These are phyloP conservation scores for Beris morrisii DNA, from an alignment of 2,888 invertebrate species.

Conservation along the genomic window DNA sequence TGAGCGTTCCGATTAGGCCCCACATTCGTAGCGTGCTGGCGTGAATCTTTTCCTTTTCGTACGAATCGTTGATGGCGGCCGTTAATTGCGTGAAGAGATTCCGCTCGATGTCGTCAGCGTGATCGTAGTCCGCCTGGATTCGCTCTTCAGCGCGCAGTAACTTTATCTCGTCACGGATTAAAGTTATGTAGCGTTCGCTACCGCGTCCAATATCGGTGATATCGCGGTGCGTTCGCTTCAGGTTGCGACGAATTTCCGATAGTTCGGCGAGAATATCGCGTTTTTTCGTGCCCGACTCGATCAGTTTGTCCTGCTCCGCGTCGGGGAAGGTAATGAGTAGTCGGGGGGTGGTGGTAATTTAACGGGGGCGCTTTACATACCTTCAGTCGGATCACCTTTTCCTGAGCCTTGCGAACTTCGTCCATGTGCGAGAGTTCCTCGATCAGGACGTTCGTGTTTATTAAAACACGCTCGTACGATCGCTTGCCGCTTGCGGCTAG, in stretches of 20 bases:
- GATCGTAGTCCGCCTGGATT: constrained; percentile 63
- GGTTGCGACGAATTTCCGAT: constrained; percentile 20
- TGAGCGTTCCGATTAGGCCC: constrained; percentile 32
- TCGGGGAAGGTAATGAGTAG: too few species aligned
- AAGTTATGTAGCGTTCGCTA: constrained; percentile 29
- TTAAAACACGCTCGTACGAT: neutral
- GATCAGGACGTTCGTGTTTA: constrained; percentile 1
- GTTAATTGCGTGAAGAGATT: constrained; percentile 73
- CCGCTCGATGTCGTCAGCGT: constrained; percentile 73
- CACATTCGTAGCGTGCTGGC: constrained; percentile 66
- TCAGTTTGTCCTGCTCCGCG: constrained; percentile 34
- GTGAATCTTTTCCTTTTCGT: constrained; percentile 80
- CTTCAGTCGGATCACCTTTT: constrained; percentile 33
- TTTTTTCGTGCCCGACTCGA: constrained; percentile 30
- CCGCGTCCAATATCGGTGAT: constrained; percentile 24
- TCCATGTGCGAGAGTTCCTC: constrained; percentile 38
- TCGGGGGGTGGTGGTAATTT: too few species aligned
- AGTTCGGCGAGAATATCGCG: constrained; percentile 28
- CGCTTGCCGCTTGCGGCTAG: too few species aligned
- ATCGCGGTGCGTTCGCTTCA: constrained; percentile 32
- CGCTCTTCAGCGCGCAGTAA: constrained; percentile 60
- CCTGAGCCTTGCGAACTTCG: constrained; percentile 36
- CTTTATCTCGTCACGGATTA: constrained; percentile 29
- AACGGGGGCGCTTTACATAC: too few species aligned
- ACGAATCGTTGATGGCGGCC: constrained; percentile 75